Evolutionary conservation across 2,888 invertebrate genomes (phyloP), one percentile per base, ranked within the genome.

Genomic region (Notodonta dromedarius): DNA sequence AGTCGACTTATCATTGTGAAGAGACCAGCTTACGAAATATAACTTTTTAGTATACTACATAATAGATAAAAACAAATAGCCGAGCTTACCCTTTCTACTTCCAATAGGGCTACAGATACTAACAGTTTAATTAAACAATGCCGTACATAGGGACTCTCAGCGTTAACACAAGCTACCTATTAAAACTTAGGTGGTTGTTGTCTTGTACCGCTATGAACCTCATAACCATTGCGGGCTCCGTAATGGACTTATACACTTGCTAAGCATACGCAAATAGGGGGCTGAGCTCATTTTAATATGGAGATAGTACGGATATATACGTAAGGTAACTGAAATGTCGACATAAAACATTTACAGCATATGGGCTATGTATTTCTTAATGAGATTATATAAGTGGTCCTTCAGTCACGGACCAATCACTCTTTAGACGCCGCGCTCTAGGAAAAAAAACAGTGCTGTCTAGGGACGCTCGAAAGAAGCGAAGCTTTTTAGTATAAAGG

Each of bases 71-170:
- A 42, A 42, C 42, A n/a, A 46, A 46, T n/a, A 6, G n/a, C 46
- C 4, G n/a, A 46, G 5, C 46, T 6, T 16, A 16, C 16, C 0
- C 50, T 50, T 50, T 16, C 16, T 16, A 50, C 16, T 50, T 50
- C 16, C 11, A 50, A 16, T n/a, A 46, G n/a, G 3, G 8, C 24
- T 2, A 24, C 2, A 16, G 5, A 50, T 50, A 67, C 62, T 74
- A 71, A 65, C 68, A 74, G 65, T 50, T 2, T 67, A 67, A 67
- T 70, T 56, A 65, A 74, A 74, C 74, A 68, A 67, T 61, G 16
- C 50, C 0, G 16, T 5, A 51, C 69, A 60, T 11, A 42, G 46
- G 8, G 54, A 53, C 64, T 64, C 67, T 65, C 13, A 2, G 52
- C 12, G 32, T 24, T 13, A 52, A 32, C 24, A 32, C 12, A 52